phyloP scores from a whole-genome alignment of 1,140 invertebrate genomes.

The Cryptotermes secundus region DNA sequence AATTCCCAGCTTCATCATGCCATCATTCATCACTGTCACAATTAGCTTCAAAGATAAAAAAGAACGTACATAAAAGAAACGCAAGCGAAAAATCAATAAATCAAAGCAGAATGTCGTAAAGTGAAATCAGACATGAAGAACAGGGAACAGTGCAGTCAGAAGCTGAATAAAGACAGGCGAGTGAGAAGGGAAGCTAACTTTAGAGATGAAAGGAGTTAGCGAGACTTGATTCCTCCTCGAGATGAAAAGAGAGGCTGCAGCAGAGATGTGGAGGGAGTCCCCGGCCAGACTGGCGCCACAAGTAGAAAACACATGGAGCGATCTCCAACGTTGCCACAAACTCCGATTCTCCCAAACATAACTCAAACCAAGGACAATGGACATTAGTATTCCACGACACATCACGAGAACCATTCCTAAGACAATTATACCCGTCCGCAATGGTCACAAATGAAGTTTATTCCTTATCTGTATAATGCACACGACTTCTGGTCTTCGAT shows the following conservation, averaged over 20 bases:
- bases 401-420: background rate
- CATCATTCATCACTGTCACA: background rate
- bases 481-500: no score
- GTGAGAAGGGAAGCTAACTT: background rate
- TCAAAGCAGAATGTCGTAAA: slow-evolving; percentile 18
- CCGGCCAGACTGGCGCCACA: slow-evolving; percentile 13
- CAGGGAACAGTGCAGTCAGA: background rate
- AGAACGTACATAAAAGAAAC: no score
- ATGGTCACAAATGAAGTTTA: no score
- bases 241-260: background rate
- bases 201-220: background rate
- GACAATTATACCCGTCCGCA: no score
- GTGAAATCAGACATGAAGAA: background rate
- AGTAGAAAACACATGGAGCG: background rate
- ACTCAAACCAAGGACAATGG: background rate
- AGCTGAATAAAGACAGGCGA: background rate
- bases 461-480: no score
- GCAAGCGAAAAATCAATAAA: background rate
- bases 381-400: background rate
- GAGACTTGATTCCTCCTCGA: background rate
- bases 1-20: background rate
- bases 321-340: background rate
- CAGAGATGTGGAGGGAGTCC: background rate
- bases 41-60: background rate
- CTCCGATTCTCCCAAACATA: no score